Conservation (phyloP, 92 coral and sea anemone species). For the Epizoanthus ramosus region DNA sequence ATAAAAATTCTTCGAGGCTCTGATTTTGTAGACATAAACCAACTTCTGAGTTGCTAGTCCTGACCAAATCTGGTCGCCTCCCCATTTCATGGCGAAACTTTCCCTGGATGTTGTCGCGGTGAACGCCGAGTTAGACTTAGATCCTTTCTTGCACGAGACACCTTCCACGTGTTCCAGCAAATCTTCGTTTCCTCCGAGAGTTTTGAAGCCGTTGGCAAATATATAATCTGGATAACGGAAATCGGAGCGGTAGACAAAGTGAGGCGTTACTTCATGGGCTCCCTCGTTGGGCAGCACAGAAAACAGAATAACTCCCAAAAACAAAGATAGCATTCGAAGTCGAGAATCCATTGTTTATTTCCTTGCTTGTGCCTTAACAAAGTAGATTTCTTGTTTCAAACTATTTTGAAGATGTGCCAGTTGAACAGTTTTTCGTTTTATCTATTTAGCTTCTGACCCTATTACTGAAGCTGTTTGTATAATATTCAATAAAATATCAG, state of each 20-base stretch:
- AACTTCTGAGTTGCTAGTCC: neutral
- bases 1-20: neutral
- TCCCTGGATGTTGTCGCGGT: neutral
- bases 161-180: constrained; percentile 7
- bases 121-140: neutral
- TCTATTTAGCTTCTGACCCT: no score
- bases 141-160: neutral
- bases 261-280: neutral
- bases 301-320: neutral
- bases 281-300: neutral
- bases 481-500: no score
- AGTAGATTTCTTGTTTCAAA: no score
- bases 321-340: no score
- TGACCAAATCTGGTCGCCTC: neutral
- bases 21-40: neutral
- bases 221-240: neutral
- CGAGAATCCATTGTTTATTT: no score
- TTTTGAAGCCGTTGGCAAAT: neutral
- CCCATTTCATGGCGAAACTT: neutral
- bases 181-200: neutral
- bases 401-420: no score
- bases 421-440: no score
- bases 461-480: no score
- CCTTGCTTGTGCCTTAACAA: no score
- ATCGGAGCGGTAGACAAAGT: neutral